Conservation (phyloP, 2,888 invertebrate genomes). For the Pedicia rivosa region DNA sequence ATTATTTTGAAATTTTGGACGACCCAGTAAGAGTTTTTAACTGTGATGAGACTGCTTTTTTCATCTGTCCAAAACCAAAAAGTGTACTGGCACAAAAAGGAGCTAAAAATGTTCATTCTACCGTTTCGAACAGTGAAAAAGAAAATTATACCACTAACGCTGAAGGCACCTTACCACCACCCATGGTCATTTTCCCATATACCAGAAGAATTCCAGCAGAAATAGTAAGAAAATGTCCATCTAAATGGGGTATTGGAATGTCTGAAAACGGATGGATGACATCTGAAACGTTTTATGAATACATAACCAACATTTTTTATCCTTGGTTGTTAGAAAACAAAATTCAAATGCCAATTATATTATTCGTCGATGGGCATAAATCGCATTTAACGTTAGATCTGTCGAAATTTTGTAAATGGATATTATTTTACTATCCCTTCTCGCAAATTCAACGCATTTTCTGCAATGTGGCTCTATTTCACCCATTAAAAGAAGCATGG, state of each 20-base stretch:
- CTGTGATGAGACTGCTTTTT: no score
- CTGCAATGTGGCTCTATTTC: conserved; percentile 25
- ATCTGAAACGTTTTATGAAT: conserved; percentile 24
- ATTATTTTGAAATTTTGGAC: no score
- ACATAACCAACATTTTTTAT: conserved; percentile 23
- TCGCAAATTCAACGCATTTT: conserved; percentile 15
- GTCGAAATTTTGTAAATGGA: conserved; percentile 24
- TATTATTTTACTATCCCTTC: conserved; percentile 21
- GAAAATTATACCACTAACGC: no score
- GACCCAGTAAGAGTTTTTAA: no score
- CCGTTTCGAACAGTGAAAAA: no score
- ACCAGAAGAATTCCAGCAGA: no score
- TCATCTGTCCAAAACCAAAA: no score
- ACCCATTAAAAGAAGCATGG: conserved; percentile 20
- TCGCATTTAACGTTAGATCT: conserved; percentile 23
- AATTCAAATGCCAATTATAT: conserved; percentile 21
- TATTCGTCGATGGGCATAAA: conserved; percentile 26
- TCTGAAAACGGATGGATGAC: conserved; percentile 33
- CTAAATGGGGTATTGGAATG: conserved; percentile 24
- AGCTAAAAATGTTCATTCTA: no score
- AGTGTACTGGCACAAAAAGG: no score
- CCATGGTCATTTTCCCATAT: no score
- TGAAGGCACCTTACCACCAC: no score
- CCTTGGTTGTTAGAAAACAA: conserved; percentile 21
- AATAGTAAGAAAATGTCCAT: no score